Evolutionary conservation across 2,888 invertebrate species (phyloP).

Genomic region (Tricholauxania praeusta): DNA sequence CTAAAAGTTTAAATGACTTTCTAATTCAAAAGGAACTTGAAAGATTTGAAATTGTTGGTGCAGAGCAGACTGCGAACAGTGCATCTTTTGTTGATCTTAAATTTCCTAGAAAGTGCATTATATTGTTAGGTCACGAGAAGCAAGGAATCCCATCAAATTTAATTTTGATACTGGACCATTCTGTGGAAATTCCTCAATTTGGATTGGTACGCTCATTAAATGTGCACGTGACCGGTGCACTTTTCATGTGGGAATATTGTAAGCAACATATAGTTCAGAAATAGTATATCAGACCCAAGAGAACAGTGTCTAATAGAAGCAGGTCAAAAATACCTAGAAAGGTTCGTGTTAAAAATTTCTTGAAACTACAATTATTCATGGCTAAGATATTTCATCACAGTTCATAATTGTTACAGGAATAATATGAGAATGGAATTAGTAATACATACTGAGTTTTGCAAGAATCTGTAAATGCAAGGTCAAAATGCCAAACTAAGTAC

Average conservation of each 20-base stretch:
- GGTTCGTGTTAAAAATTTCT: no score
- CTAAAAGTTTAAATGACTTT: slow-evolving; percentile 76
- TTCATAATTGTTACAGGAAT: no score
- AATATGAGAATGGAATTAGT: no score
- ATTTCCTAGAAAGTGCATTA: slow-evolving; percentile 83
- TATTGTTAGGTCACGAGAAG: slow-evolving; percentile 93
- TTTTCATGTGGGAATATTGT: slow-evolving; percentile 92
- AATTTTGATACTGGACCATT: slow-evolving; percentile 83
- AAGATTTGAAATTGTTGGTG: slow-evolving; percentile 86
- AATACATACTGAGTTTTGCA: no score
- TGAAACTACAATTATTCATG: no score
- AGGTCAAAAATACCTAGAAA: no score
- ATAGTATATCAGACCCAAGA: background rate
- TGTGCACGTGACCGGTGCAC: slow-evolving; percentile 94
- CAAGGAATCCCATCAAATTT: slow-evolving; percentile 90
- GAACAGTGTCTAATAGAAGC: no score
- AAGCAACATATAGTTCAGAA: slow-evolving; percentile 73
- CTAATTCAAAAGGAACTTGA: slow-evolving; percentile 74
- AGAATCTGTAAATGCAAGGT: no score
- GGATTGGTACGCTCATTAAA: slow-evolving; percentile 90
- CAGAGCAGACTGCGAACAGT: slow-evolving; percentile 92
- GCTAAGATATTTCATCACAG: no score
- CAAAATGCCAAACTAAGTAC: no score
- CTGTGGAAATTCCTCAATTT: slow-evolving; percentile 92
- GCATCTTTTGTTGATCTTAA: slow-evolving; percentile 75